phyloP scores from a whole-genome alignment of 2,888 invertebrate species.

The Pantelozetes paolii region DNA sequence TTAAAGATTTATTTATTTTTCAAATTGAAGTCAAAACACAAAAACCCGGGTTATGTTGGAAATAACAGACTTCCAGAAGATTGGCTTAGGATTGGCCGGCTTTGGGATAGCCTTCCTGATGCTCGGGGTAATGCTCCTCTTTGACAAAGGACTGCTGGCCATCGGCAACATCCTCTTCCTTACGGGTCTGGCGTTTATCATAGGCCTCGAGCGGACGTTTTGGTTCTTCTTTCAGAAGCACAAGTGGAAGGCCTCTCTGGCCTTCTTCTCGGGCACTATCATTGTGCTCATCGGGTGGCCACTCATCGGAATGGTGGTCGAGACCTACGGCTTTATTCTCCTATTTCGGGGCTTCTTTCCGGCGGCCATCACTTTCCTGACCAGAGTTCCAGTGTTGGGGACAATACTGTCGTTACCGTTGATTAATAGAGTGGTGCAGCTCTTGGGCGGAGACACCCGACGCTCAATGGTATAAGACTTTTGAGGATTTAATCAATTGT shows the following conservation, averaged over 20 bases:
- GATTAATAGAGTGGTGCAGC: slow-evolving; percentile 63
- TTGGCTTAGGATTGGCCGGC: slow-evolving; percentile 92
- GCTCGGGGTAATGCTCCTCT: slow-evolving; percentile 83
- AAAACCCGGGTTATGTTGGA: slow-evolving; percentile 20
- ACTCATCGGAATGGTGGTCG: slow-evolving; percentile 89
- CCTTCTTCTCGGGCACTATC: slow-evolving; percentile 87
- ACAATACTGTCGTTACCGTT: slow-evolving; percentile 82
- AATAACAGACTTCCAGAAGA: slow-evolving; percentile 53
- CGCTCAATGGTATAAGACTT: slow-evolving; percentile 37
- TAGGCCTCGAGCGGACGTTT: slow-evolving; percentile 89
- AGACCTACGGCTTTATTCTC: slow-evolving; percentile 87
- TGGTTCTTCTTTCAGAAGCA: slow-evolving; percentile 97
- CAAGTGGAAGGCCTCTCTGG: slow-evolving; percentile 81
- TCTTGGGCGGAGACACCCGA: slow-evolving; percentile 30
- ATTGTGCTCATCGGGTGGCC: slow-evolving; percentile 94
- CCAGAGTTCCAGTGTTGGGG: slow-evolving; percentile 86
- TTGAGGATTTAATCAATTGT: not conserved
- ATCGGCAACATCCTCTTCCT: slow-evolving; percentile 98
- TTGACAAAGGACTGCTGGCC: slow-evolving; percentile 95
- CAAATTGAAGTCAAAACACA: no score
- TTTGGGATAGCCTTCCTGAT: slow-evolving; percentile 94
- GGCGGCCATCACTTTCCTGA: slow-evolving; percentile 87
- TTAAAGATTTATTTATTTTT: no score
- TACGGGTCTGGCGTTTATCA: slow-evolving; percentile 87
- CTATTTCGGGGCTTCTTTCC: slow-evolving; percentile 87